These are phyloP conservation scores for Synanthedon tipuliformis DNA, from an alignment of 2,888 invertebrate species.

Conservation along the genomic window DNA sequence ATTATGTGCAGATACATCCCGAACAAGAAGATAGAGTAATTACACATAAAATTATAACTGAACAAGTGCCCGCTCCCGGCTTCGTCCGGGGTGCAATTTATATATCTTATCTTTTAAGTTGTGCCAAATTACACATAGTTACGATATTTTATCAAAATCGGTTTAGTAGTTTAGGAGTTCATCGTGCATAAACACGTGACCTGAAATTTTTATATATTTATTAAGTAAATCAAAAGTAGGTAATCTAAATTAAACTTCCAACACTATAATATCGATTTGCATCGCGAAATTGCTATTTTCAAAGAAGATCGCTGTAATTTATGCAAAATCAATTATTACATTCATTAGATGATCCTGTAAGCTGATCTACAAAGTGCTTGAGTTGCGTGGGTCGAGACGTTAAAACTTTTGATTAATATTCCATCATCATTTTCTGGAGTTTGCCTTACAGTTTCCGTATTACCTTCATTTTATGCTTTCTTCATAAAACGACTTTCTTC, in stretches of 20 bases:
- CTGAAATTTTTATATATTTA: too few species aligned
- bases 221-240: too few species aligned
- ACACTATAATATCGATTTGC: background rate
- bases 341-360: background rate
- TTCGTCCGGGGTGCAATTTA: too few species aligned
- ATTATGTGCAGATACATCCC: too few species aligned
- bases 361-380: background rate
- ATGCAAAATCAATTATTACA: background rate
- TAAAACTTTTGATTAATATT: background rate
- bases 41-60: too few species aligned
- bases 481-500: background rate
- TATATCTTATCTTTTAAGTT: too few species aligned
- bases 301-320: background rate
- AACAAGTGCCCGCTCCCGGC: too few species aligned
- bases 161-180: too few species aligned
- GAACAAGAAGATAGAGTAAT: too few species aligned
- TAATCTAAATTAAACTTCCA: background rate
- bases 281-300: background rate
- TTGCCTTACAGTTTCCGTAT: background rate
- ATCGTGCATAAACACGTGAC: too few species aligned
- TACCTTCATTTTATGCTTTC: background rate
- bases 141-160: too few species aligned
- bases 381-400: background rate
- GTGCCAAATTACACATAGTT: too few species aligned
- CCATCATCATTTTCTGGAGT: background rate